Conservation (phyloP, 1,140 invertebrate genomes). For the Heliconius congener region DNA sequence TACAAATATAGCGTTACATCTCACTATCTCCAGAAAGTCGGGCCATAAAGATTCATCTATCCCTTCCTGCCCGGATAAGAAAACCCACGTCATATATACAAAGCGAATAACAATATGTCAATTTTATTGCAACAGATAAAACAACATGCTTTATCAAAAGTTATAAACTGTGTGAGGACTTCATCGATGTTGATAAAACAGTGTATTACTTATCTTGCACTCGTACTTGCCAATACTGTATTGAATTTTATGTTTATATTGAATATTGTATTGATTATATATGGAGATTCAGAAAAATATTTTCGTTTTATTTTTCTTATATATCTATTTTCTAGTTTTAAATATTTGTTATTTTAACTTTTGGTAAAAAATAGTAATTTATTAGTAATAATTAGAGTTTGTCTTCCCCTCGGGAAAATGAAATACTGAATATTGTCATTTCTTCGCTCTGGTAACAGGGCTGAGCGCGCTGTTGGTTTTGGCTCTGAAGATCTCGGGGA, state of each 20-base stretch:
- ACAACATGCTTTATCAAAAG: slow-evolving; percentile 22
- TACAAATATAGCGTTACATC: background rate
- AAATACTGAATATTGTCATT: no score
- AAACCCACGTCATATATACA: background rate
- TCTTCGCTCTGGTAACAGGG: no score
- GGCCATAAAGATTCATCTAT: slow-evolving; percentile 4
- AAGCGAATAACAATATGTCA: slow-evolving; percentile 20
- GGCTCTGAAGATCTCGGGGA: no score
- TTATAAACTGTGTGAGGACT: slow-evolving; percentile 32
- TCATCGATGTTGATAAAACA: slow-evolving; percentile 36
- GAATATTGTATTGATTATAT: background rate
- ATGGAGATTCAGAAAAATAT: background rate
- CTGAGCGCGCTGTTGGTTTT: no score
- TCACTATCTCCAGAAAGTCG: background rate
- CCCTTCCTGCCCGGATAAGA: background rate
- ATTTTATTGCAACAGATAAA: slow-evolving; percentile 35
- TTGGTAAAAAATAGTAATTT: no score
- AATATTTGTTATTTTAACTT: no score
- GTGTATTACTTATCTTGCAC: slow-evolving; percentile 4
- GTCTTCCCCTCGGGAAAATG: no score
- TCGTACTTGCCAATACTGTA: background rate
- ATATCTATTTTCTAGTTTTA: no score
- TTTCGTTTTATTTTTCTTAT: no score
- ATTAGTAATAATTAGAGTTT: no score
- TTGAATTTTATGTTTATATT: background rate